phyloP scores from a whole-genome alignment of 2,797 vertebrate species.

The Amphiprion clarkii region DNA sequence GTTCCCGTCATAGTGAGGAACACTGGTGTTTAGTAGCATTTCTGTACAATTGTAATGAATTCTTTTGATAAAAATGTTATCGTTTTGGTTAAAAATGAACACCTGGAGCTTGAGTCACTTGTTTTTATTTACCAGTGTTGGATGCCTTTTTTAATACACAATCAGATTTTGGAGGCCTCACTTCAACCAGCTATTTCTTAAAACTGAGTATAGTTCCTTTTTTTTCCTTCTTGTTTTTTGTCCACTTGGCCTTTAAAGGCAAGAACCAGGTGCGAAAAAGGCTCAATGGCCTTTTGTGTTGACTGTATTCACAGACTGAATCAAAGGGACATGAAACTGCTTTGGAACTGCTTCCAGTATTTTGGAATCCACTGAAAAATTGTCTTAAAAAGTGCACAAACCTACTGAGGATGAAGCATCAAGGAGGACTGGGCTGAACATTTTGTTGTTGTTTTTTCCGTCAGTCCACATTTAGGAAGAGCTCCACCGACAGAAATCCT shows the following conservation, averaged over 20 bases:
- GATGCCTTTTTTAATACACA: background rate
- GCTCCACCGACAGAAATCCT: background rate
- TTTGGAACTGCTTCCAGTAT: background rate
- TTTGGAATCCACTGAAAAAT: background rate
- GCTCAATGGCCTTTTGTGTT: background rate
- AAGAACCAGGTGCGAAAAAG: no score
- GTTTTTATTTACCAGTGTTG: no score
- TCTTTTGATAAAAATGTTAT: background rate
- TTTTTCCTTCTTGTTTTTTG: background rate
- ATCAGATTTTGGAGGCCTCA: background rate
- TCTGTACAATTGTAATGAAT: background rate
- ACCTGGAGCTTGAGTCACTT: no score
- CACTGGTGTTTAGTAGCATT: background rate
- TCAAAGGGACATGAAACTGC: background rate
- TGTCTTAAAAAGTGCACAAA: background rate
- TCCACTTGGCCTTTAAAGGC: background rate
- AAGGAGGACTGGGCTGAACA: constrained; percentile 19
- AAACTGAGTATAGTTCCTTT: background rate
- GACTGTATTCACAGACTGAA: background rate
- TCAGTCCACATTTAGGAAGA: no score
- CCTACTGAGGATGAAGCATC: background rate
- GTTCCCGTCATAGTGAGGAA: background rate
- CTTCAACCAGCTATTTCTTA: background rate
- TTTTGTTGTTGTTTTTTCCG: background rate
- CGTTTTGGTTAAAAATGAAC: background rate